Conservation (phyloP, 1,140 invertebrate species). For the Bombus soroeensis region DNA sequence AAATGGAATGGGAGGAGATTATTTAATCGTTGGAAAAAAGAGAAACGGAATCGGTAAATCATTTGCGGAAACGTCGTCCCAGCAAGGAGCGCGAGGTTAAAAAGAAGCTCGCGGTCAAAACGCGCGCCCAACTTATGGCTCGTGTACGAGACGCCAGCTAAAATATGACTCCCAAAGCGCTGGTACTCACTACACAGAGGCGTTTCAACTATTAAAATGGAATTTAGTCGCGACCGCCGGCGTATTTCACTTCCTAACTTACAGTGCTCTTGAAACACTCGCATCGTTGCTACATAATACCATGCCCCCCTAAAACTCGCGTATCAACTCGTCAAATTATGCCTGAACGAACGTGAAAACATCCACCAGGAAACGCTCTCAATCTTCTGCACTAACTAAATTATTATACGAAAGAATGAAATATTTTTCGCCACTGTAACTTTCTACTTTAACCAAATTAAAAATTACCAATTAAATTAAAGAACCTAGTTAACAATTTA, state of each 20-base stretch:
- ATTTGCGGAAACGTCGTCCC: neutral
- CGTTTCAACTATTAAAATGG: constrained; percentile 49
- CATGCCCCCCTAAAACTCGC: neutral
- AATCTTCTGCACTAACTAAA: neutral
- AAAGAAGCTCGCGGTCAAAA: constrained; percentile 3
- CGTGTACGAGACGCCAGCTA: constrained; percentile 32
- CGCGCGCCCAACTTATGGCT: neutral
- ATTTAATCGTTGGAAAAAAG: neutral
- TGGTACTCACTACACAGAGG: constrained; percentile 1
- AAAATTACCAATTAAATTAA: neutral
- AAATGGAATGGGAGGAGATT: neutral
- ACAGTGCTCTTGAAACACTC: constrained; percentile 8
- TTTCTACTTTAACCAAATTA: neutral
- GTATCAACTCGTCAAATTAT: constrained; percentile 6
- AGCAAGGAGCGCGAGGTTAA: neutral
- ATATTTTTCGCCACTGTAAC: neutral
- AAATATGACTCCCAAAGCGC: constrained; percentile 38
- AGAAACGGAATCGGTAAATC: constrained; percentile 1
- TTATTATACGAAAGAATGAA: too few species aligned
- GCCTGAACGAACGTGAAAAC: neutral
- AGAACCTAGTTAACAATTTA: neutral
- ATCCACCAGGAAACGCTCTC: neutral
- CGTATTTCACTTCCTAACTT: constrained; percentile 20
- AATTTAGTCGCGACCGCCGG: constrained; percentile 23
- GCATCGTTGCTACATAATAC: neutral